phyloP scores from a whole-genome alignment of 2,113 vertebrate species.

The Rattus rattus region DNA sequence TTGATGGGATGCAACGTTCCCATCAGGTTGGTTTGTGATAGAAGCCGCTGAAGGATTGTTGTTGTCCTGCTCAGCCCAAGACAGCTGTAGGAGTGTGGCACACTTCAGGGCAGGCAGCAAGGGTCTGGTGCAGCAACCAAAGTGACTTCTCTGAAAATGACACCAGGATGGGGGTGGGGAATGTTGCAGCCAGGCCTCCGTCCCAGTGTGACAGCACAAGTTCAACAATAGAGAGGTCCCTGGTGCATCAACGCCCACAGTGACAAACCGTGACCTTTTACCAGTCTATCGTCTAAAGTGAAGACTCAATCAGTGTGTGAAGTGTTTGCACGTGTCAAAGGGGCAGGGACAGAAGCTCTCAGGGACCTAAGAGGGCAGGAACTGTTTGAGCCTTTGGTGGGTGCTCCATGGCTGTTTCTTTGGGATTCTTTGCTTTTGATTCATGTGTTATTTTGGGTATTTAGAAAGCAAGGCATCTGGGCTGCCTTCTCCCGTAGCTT shows the following conservation, averaged over 20 bases:
- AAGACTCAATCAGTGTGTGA: not conserved
- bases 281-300: not conserved
- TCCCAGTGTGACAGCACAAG: no score
- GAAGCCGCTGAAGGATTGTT: not conserved
- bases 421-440: not conserved
- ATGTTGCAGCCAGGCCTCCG: no score
- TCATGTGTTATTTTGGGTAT: not conserved
- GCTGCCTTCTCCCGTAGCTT: not conserved
- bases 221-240: not conserved
- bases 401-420: not conserved
- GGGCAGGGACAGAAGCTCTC: not conserved
- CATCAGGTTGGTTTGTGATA: not conserved
- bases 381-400: not conserved
- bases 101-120: not conserved
- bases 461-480: conserved; percentile 16
- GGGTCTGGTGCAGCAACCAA: not conserved
- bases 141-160: not conserved
- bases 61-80: not conserved
- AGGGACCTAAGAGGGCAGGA: fast-evolving
- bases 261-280: not conserved
- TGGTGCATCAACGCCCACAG: no score
- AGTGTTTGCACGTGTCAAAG: not conserved
- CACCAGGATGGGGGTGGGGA: not conserved
- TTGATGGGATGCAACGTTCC: conserved; percentile 9
- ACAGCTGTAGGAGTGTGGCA: not conserved